Percentiles rank a stretch among this genome's conserved stretches.
Conservation (phyloP, 1,140 invertebrate genomes). For the Vanessa atalanta region DNA sequence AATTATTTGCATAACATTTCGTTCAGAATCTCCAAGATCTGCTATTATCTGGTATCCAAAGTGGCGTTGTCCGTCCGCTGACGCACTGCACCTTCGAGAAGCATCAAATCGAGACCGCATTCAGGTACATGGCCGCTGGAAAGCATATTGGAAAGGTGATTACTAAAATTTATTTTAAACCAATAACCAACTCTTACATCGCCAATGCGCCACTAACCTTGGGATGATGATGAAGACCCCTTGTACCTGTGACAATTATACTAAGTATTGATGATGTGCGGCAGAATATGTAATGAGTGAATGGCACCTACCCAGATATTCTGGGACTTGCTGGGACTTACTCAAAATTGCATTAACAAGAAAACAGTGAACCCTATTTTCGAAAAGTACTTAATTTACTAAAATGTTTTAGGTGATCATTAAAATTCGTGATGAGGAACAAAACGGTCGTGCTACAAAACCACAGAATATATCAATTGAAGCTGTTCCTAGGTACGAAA, state of each 20-base stretch:
- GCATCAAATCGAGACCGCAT: slow-evolving; percentile 85
- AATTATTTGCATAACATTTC: neutral
- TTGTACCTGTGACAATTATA: too few species aligned
- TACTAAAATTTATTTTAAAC: neutral
- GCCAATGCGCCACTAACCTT: too few species aligned
- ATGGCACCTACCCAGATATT: too few species aligned
- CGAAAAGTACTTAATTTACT: too few species aligned
- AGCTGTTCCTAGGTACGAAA: slow-evolving; percentile 77
- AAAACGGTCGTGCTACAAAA: slow-evolving; percentile 4
- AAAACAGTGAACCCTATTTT: too few species aligned
- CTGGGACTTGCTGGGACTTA: too few species aligned
- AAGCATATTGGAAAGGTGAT: slow-evolving; percentile 94
- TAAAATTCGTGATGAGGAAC: slow-evolving; percentile 83
- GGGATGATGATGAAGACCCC: too few species aligned
- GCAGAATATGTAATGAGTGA: too few species aligned
- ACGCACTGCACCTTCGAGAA: slow-evolving; percentile 82
- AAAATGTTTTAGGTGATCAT: slow-evolving; percentile 78
- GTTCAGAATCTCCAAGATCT: slow-evolving; percentile 75
- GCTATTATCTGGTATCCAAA: slow-evolving; percentile 83
- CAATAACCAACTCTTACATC: too few species aligned
- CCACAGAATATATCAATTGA: slow-evolving; percentile 44
- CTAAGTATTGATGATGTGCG: too few species aligned
- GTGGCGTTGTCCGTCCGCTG: slow-evolving; percentile 84
- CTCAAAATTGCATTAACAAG: too few species aligned
- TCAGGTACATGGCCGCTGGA: slow-evolving; percentile 89